Evolutionary conservation across 2,888 invertebrate species (phyloP).

Genomic region (Eurytoma californica): DNA sequence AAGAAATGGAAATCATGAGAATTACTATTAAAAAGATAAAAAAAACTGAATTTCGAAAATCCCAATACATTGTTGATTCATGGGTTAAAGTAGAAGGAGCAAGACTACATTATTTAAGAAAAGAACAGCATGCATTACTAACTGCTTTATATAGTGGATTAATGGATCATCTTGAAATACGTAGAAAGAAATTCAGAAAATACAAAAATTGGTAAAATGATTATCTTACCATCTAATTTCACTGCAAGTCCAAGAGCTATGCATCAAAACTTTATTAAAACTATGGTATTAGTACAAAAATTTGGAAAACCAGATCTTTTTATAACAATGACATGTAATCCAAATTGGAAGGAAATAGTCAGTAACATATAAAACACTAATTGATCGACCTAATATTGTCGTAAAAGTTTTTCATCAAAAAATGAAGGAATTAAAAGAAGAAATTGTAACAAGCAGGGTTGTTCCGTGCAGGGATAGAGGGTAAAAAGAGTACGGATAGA

Average conservation of each 20-base stretch:
- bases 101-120: background rate
- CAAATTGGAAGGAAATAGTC: conserved; percentile 72
- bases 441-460: conserved; percentile 65
- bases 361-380: conserved; percentile 63
- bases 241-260: conserved; percentile 65
- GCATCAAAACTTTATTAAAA: conserved; percentile 70
- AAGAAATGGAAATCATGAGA: too few species aligned
- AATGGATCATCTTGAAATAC: conserved; percentile 60
- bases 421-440: background rate
- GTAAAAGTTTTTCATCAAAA: conserved; percentile 54
- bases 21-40: too few species aligned
- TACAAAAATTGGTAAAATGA: conserved; percentile 60
- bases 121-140: background rate
- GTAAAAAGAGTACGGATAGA: too few species aligned
- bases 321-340: too few species aligned
- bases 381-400: conserved; percentile 69
- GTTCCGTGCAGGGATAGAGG: too few species aligned
- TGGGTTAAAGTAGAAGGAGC: too few species aligned
- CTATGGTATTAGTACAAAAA: conserved; percentile 71
- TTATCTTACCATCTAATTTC: conserved; percentile 68
- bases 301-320: conserved; percentile 68
- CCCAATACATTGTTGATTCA: too few species aligned
- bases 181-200: conserved; percentile 54
- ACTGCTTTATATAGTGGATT: background rate
- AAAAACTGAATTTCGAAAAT: too few species aligned